Evolutionary conservation across 2,113 vertebrate genomes (phyloP), one percentile per base, ranked within the genome.

Genomic region (Trematomus loennbergii): DNA sequence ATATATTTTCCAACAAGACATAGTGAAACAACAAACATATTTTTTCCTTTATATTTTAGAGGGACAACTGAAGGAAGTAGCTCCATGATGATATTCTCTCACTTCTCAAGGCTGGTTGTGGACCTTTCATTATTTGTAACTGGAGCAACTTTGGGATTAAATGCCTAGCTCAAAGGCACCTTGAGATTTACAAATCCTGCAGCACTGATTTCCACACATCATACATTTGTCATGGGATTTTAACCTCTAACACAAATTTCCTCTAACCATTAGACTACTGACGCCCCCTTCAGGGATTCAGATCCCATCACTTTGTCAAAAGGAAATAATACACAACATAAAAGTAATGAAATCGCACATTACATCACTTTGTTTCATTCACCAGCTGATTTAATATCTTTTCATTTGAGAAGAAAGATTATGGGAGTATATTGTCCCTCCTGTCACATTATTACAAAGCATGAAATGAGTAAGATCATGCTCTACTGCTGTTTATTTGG

Each of bases 241-340:
- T 9, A 18, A 81, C 77, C 18, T 58, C 9, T 8, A 29, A 53
- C 7, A 13, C 25, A 46, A 43, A 11, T 49, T 17, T 55, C 9
- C 9, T 61, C n/a, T 48, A n/a, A 65, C 20, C 6, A 25, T 61
- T 20, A 17, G 53, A 22, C 53, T 22, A 0, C 43, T 80, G 68
- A 52, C 7, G 59, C 58, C 72, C 74, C 53, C 78, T 82, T 80
- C 69, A 73, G 81, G 77, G 62, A 59, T n/a, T 62, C 52, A 25
- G n/a, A 49, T 5, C 45, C n/a, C 9, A 18, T 49, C 58, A 45
- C 58, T 59, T 50, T 64, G 53, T 65, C 63, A 64, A 55, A 43
- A 29, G n/a, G 53, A 73, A 66, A 79, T 12, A 50, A 57, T 12
- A 18, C 5, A 49, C 45, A 1, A 78, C 61, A 46, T 17, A 12